A percentile compares a stretch with the other conserved stretches of the same genome.
These are phyloP conservation scores for Dendrolimus kikuchii DNA, from an alignment of 1,140 invertebrate species.

Conservation along the genomic window DNA sequence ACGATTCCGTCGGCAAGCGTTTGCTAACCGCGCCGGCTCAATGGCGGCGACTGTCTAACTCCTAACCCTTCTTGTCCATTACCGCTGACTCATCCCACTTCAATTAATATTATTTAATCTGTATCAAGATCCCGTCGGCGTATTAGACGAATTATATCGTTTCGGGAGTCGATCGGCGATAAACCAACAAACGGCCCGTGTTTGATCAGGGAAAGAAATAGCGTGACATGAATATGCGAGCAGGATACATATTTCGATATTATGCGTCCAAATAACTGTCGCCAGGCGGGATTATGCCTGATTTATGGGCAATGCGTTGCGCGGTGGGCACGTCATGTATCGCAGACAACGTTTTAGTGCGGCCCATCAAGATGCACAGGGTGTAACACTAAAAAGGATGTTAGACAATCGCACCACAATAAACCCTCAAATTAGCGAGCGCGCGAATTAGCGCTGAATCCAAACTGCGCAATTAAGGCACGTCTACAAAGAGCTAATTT, in stretches of 20 bases:
- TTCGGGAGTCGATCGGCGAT: constrained; percentile 47
- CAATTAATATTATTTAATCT: constrained; percentile 67
- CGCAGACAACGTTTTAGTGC: constrained; percentile 12
- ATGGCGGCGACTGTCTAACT: constrained; percentile 16
- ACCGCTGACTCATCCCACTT: constrained; percentile 50
- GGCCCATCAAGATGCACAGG: constrained; percentile 45
- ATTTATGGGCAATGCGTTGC: constrained; percentile 19
- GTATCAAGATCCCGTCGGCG: constrained; percentile 47
- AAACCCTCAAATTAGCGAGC: constrained; percentile 65
- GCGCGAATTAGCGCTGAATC: constrained; percentile 65
- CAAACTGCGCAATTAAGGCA: constrained; percentile 65
- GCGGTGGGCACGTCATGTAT: constrained; percentile 16
- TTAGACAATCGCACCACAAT: constrained; percentile 51
- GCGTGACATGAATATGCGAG: constrained; percentile 28
- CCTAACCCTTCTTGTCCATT: constrained; percentile 30
- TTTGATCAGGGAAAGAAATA: constrained; percentile 33
- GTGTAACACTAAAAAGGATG: constrained; percentile 50
- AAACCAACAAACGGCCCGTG: constrained; percentile 24
- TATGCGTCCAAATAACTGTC: constrained; percentile 29
- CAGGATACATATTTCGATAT: constrained; percentile 19
- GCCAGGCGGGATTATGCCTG: constrained; percentile 21
- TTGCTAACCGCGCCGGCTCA: constrained; percentile 9
- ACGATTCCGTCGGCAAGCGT: constrained; percentile 13
- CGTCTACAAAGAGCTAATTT: constrained; percentile 62
- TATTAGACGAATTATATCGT: constrained; percentile 57